Percentiles rank a stretch among this genome's conserved stretches.
phyloP scores from a whole-genome alignment of 2,888 invertebrate species.

The Pristionchus exspectatus region DNA sequence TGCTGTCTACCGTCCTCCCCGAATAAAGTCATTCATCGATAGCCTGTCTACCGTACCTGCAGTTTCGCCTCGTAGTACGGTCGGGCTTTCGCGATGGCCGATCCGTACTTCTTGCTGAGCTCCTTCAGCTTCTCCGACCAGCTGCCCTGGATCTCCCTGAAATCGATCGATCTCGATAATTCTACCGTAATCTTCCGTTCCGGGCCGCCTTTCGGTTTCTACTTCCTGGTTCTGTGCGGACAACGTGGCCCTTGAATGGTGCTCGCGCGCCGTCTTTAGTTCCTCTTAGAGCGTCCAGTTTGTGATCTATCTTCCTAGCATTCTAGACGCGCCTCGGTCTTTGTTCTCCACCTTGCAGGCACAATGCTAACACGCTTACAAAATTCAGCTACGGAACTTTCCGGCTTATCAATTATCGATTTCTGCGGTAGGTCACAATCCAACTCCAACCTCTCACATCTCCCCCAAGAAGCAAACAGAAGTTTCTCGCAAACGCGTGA shows the following conservation, averaged over 20 bases:
- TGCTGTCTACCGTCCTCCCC: not conserved
- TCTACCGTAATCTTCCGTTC: not conserved
- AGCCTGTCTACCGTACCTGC: slow-evolving; percentile 59
- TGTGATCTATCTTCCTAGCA: not conserved
- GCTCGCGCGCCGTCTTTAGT: not conserved
- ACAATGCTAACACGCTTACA: not conserved
- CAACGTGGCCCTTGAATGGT: not conserved
- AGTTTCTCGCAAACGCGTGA: slow-evolving; percentile 10
- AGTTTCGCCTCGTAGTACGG: slow-evolving; percentile 77
- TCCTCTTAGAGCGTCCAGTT: not conserved
- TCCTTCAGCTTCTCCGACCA: slow-evolving; percentile 77
- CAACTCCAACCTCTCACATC: not conserved
- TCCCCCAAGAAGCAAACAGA: slow-evolving; percentile 6
- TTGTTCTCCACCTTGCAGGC: not conserved
- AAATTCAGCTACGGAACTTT: not conserved
- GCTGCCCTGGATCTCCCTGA: slow-evolving; percentile 71
- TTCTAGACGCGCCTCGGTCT: not conserved
- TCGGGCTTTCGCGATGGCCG: slow-evolving; percentile 76
- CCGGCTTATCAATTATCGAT: not conserved
- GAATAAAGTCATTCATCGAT: slow-evolving; percentile 45
- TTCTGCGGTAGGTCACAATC: not conserved
- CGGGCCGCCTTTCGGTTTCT: not conserved
- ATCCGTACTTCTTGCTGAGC: slow-evolving; percentile 76
- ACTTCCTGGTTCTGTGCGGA: slow-evolving; percentile 18
- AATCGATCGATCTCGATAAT: slow-evolving; percentile 25